Evolutionary conservation across 2,113 vertebrate genomes (phyloP).

Genomic region (Euleptes europaea): DNA sequence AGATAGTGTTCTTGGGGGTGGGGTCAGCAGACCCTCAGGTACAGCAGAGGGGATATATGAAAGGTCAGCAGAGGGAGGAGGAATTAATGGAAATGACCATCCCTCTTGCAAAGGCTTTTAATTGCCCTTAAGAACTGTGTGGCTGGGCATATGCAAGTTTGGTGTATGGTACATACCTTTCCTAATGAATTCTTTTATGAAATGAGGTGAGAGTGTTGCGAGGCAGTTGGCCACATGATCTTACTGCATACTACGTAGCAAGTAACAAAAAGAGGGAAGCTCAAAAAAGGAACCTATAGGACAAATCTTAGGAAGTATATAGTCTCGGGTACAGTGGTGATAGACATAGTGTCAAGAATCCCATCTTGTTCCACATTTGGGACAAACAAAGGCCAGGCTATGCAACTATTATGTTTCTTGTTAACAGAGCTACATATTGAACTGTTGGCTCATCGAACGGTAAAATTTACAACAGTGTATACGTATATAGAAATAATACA

Average conservation of each 20-base stretch:
- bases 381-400: neutral
- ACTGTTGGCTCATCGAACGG: neutral
- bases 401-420: neutral
- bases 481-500: conserved; percentile 8
- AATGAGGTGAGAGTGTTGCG: neutral
- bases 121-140: no score
- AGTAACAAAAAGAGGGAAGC: neutral
- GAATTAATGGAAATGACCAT: no score
- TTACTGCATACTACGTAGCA: neutral
- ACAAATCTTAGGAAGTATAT: neutral
- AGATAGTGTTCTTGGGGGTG: no score
- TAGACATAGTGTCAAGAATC: neutral
- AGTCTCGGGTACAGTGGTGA: neutral
- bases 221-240: neutral
- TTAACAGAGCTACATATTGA: neutral
- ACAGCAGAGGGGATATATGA: no score
- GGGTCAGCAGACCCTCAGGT: no score
- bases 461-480: neutral
- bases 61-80: no score
- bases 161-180: neutral
- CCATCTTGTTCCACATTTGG: neutral
- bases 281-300: neutral
- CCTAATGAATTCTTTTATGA: neutral
- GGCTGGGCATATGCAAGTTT: neutral
- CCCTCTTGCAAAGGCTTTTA: no score